phyloP scores from a whole-genome alignment of 2,888 invertebrate species.

The Eupithecia pulchellata region DNA sequence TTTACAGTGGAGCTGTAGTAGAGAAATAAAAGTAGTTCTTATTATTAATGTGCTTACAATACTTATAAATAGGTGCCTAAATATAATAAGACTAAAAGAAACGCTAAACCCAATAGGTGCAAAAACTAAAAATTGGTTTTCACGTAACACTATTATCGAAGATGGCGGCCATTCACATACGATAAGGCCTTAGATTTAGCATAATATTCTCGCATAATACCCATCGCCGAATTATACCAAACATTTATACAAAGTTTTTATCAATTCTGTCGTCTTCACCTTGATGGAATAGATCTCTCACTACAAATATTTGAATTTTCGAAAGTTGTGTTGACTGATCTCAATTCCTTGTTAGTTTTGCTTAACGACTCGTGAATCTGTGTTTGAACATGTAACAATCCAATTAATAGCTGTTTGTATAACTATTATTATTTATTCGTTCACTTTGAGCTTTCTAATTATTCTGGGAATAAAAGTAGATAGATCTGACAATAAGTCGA shows the following conservation, averaged over 20 bases:
- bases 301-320: conserved; percentile 18
- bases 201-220: not conserved
- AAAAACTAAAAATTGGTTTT: too few species aligned
- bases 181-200: not conserved
- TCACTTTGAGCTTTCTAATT: not conserved
- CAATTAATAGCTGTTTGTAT: conserved; percentile 19
- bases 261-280: not conserved
- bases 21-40: too few species aligned
- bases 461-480: too few species aligned
- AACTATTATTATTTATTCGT: not conserved
- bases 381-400: conserved; percentile 22
- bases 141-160: too few species aligned
- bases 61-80: too few species aligned
- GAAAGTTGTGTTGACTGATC: conserved; percentile 25
- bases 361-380: conserved; percentile 24
- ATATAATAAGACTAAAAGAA: too few species aligned
- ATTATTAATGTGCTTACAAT: too few species aligned
- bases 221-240: not conserved
- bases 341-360: conserved; percentile 28
- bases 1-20: too few species aligned
- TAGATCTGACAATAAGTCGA: too few species aligned
- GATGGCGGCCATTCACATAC: too few species aligned
- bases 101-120: too few species aligned
- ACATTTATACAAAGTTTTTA: not conserved
- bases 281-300: conserved; percentile 1